Evolutionary conservation across 2,888 invertebrate genomes (phyloP), one percentile per base, ranked within the genome.

Genomic region (Drosophila fungiperda): DNA sequence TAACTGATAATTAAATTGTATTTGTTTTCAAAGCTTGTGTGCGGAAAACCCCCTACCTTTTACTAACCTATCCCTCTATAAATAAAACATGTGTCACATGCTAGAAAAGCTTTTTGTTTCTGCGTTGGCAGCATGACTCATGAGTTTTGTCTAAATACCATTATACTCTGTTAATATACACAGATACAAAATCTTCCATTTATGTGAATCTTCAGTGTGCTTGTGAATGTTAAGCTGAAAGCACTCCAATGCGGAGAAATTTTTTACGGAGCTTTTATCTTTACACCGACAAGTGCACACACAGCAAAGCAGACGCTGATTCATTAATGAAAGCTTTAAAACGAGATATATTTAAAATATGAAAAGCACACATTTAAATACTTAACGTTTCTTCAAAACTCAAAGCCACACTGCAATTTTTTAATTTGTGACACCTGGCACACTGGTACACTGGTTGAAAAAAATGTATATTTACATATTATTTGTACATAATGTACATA

Each of bases 61-160:
- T 66, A 52, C 58, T 66, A 72, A 53, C 78, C 64, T 60, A 65
- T 53, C 63, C 38, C 55, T 40, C 35, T 26, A 23, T 23, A 29
- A 58, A 58, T 36, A 53, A 72, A 78, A 82, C 77, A 74, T 61
- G 63, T 73, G 77, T 88, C 90, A 85, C 83, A 88, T 70, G 82
- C 69, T 58, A 52, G 49, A 45, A 20, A 29, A 73, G 74, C 74
- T 76, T 76, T 75, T 50, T 33, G 54, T 72, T 85, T 73, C 57
- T 79, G 70, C 75, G 62, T 73, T 65, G 77, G 57, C 76, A 81
- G 60, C 79, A 74, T 87, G 87, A 87, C 88, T 87, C 87, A 86
- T 87, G 77, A 48, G 26, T 69, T 90, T 83, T 77, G 73, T 75
- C 55, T 29, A 50, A 73, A 33, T 40, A 74, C 66, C 68, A 50